These are phyloP conservation scores for Monopterus albus DNA, from an alignment of 2,113 vertebrate species.

Conservation along the genomic window DNA sequence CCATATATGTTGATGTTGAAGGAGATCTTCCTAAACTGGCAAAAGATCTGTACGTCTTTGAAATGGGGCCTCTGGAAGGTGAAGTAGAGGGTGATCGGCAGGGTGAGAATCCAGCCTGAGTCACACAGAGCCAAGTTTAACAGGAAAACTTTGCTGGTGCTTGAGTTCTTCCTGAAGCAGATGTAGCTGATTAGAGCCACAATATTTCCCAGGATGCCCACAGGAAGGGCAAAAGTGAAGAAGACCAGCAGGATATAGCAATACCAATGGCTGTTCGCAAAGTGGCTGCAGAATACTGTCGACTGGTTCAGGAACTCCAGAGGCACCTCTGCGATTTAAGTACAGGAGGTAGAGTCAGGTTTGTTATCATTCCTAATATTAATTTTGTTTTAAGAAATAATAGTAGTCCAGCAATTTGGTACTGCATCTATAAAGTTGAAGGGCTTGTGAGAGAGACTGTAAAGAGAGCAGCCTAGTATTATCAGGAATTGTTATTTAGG, in stretches of 20 bases:
- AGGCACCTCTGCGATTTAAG: conserved; percentile 29
- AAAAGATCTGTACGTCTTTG: conserved; percentile 66
- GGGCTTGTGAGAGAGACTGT: too few relatives aligned
- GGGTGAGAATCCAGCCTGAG: conserved; percentile 82
- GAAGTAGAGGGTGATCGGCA: conserved; percentile 81
- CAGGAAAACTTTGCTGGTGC: conserved; percentile 80
- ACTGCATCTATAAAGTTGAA: too few relatives aligned
- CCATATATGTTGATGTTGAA: conserved; percentile 85
- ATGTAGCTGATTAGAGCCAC: conserved; percentile 78
- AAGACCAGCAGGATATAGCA: conserved; percentile 81
- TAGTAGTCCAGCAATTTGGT: too few relatives aligned
- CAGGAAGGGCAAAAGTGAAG: conserved; percentile 71
- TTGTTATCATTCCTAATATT: too few relatives aligned
- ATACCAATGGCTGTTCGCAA: conserved; percentile 74
- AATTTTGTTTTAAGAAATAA: too few relatives aligned
- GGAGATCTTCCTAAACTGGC: conserved; percentile 78
- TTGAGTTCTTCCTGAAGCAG: conserved; percentile 74
- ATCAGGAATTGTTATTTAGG: too few relatives aligned
- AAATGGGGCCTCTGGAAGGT: conserved; percentile 57
- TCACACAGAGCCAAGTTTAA: conserved; percentile 85
- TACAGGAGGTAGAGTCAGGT: too few relatives aligned
- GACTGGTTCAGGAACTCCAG: conserved; percentile 54
- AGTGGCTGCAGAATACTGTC: conserved; percentile 72
- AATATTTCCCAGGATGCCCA: conserved; percentile 83
- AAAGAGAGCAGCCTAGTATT: too few relatives aligned